Evolutionary conservation across 2,888 invertebrate genomes (phyloP).

Genomic region (Caenorhabditis sp.): DNA sequence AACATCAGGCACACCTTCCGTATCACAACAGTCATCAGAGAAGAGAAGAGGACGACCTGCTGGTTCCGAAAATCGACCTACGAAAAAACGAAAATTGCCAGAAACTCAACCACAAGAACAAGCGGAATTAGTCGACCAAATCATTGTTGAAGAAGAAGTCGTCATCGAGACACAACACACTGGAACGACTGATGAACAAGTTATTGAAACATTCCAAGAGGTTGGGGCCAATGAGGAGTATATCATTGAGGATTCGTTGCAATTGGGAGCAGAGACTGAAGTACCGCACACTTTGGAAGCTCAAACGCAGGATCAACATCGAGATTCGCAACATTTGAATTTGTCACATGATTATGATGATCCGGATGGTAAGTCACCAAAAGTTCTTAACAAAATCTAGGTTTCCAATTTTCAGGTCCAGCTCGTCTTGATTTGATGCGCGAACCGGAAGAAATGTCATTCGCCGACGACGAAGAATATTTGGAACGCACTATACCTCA

Average conservation of each 20-base stretch:
- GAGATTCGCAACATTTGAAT: slow-evolving; percentile 15
- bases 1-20: neutral
- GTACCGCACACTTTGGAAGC: neutral
- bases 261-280: slow-evolving; percentile 22
- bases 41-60: slow-evolving; percentile 4
- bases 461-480: slow-evolving; percentile 24
- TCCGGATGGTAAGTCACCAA: slow-evolving; percentile 2
- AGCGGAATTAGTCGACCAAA: neutral
- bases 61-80: neutral
- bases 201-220: neutral
- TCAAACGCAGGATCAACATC: slow-evolving; percentile 13
- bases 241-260: slow-evolving; percentile 8
- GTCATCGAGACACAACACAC: neutral
- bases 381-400: too few species aligned
- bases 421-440: slow-evolving; percentile 7
- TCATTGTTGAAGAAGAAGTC: neutral
- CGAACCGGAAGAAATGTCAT: slow-evolving; percentile 11
- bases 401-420: neutral
- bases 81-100: slow-evolving; percentile 2
- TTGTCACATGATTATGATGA: slow-evolving; percentile 7
- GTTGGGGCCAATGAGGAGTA: slow-evolving; percentile 4
- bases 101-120: neutral
- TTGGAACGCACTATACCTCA: slow-evolving; percentile 17
- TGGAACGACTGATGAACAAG: neutral
- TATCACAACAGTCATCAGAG: neutral